Base-by-base conservation (phyloP, 2,888 invertebrate species). In the Sinelater perroti region DNA sequence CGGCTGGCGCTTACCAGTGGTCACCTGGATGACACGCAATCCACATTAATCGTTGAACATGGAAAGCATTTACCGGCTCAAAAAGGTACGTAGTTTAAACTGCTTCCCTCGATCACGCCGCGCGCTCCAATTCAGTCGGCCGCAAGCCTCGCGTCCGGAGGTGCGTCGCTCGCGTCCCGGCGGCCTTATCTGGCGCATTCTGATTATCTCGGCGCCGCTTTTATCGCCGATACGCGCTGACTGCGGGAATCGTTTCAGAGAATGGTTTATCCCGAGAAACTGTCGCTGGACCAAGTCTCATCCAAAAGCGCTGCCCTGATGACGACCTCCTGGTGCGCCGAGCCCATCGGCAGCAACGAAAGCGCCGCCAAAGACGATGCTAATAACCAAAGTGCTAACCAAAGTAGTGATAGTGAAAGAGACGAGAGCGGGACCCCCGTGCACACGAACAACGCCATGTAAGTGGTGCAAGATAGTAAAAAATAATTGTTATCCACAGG, bases 231-330 rank as follows among this genome's bases (percentile, higher is more conserved):
- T 30, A 31, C 2, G 2, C 16, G 33, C 3, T 6, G 6, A 20
- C 7, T 33, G 16, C n/a, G n/a, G n/a, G n/a, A n/a, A n/a, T 33
- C 21, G 13, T 63, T 75, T 70, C 71, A 72, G 70, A 72, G 76
- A 72, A 79, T 78, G 78, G 78, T 79, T 60, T 79, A 77, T 64
- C 79, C 79, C 21, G 79, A 79, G 70, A 73, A 75, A 67, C 65
- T 75, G 60, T 68, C 66, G 54, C 66, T 78, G 40, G 75, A 78
- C 62, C 75, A 76, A 70, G 69, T 75, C 14, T 64, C 65, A 21
- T 66, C 68, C 52, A 71, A 70, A 54, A 55, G 62, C 30, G 63
- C 72, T 3, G 65, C 67, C 36, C 64, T 70, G 49, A 67, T 73
- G 6, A 65, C 67, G 11, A 46, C 67, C 16, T 76, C 77, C 18